Percentiles rank a stretch among this genome's conserved stretches.
These are phyloP conservation scores for Pilophorus perplexus DNA, from an alignment of 2,888 invertebrate species.

Conservation along the genomic window DNA sequence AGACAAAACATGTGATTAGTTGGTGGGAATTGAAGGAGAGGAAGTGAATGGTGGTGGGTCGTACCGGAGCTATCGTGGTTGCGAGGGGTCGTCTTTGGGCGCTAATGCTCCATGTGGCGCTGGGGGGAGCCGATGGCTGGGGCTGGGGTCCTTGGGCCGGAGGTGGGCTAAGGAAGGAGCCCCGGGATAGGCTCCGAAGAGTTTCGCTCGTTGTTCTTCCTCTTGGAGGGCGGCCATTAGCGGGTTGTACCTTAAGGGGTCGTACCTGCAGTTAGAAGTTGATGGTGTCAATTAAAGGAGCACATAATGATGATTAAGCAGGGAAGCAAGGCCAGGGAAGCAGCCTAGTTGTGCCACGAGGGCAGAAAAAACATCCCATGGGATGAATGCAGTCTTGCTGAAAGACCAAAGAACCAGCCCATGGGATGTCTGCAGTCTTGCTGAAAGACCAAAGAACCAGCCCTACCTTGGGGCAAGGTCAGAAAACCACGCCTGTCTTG, in stretches of 20 bases:
- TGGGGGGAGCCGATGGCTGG: constrained; percentile 56
- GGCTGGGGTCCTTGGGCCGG: constrained; percentile 57
- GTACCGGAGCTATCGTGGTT: constrained; percentile 56
- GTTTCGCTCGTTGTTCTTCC: constrained; percentile 69
- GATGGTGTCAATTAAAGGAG: no score
- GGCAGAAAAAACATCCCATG: not conserved
- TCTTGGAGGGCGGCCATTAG: constrained; percentile 71
- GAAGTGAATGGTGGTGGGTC: no score
- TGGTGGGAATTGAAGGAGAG: constrained; percentile 41
- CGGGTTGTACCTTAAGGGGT: constrained; percentile 74
- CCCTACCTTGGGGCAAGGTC: no score
- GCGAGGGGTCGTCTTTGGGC: constrained; percentile 60
- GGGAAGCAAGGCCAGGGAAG: no score
- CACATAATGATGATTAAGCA: no score
- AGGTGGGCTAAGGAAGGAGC: constrained; percentile 56
- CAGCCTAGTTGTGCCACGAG: no score
- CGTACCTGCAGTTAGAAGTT: constrained; percentile 60
- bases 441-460: no score
- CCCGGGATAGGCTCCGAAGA: constrained; percentile 68
- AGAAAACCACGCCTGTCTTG: no score
- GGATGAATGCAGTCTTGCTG: not conserved
- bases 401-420: no score
- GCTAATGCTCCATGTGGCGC: constrained; percentile 52
- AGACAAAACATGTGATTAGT: not conserved
- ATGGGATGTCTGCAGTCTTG: no score